Base-by-base conservation (phyloP, 2,888 invertebrate genomes). In the Koerneria pararmatus region DNA sequence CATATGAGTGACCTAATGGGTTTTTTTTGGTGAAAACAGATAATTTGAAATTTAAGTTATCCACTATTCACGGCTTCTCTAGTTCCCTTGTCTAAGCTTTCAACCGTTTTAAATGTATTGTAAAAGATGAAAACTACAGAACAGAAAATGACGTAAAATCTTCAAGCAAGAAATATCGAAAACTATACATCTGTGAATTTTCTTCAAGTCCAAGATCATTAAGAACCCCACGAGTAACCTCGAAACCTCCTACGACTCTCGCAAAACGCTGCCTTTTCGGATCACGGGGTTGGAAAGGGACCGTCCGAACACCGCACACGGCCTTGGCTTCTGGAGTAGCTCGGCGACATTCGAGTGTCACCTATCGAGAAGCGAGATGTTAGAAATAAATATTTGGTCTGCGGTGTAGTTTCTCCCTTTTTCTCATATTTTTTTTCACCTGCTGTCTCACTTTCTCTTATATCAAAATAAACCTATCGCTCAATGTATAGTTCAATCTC, bases 261-360 rank as follows among this genome's bases (percentile, higher is more conserved):
- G 88, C 88, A n/a, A 69, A 58, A 27, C 69, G 77, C 58, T 56
- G 65, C 15, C 35, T 65, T 49, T 31, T 57, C 32, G 63, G 63
- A n/a, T 63, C 63, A n/a, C 63, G 63, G 15, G 63, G 31, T 27
- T 88, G 87, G 70, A 87, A 87, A 1, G 89, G 89, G 48, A 63
- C 63, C 2, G 63, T n/a, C 22, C 63, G 35, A 27, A 90, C 89
- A 90, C 8, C 87, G 86, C 61, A 61, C 27, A 5, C 31, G 15
- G 57, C 32, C n/a, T n/a, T n/a, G n/a, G n/a, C n/a, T n/a, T n/a
- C n/a, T n/a, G n/a, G n/a, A n/a, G n/a, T n/a, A n/a, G n/a, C n/a
- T n/a, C n/a, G n/a, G n/a, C n/a, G n/a, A n/a, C n/a, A n/a, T n/a
- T n/a, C n/a, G n/a, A n/a, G n/a, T n/a, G n/a, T n/a, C n/a, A n/a